Evolutionary conservation across 2,113 vertebrate species (phyloP).

Genomic region (Notechis scutatus): DNA sequence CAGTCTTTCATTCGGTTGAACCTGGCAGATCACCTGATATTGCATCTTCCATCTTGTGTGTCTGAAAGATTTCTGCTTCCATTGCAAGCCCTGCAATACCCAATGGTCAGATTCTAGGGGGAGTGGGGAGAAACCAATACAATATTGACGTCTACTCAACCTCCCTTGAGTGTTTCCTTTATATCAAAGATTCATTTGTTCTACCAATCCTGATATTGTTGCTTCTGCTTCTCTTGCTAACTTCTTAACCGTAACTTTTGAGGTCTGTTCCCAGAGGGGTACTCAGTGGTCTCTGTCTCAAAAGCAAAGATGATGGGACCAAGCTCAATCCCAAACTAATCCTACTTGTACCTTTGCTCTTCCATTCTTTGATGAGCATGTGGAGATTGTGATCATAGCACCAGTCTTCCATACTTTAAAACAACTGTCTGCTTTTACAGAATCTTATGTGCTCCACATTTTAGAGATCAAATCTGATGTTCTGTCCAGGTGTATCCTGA

Average conservation of each 20-base stretch:
- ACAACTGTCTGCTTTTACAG: neutral
- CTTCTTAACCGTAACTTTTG: neutral
- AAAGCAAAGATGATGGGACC: neutral
- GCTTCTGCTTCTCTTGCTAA: neutral
- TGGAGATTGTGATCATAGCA: neutral
- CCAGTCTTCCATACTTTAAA: neutral
- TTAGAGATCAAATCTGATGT: neutral
- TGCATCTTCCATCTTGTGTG: neutral
- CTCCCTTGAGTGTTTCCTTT: neutral
- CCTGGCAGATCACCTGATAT: neutral
- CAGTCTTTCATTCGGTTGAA: neutral
- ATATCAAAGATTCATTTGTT: neutral
- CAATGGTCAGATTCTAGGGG: neutral
- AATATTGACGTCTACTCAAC: neutral
- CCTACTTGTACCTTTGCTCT: neutral
- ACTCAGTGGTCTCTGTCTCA: neutral
- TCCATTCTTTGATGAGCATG: neutral
- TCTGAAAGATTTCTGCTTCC: neutral
- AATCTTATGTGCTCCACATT: neutral
- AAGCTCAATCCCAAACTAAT: neutral
- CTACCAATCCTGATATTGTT: neutral
- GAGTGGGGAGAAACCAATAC: neutral
- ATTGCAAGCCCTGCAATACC: neutral
- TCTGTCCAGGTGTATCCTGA: neutral
- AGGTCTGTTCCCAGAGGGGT: neutral